Percentiles rank a stretch among this genome's conserved stretches.
Evolutionary conservation across 1,140 invertebrate genomes (phyloP).

Genomic region (Chionoecetes opilio): DNA sequence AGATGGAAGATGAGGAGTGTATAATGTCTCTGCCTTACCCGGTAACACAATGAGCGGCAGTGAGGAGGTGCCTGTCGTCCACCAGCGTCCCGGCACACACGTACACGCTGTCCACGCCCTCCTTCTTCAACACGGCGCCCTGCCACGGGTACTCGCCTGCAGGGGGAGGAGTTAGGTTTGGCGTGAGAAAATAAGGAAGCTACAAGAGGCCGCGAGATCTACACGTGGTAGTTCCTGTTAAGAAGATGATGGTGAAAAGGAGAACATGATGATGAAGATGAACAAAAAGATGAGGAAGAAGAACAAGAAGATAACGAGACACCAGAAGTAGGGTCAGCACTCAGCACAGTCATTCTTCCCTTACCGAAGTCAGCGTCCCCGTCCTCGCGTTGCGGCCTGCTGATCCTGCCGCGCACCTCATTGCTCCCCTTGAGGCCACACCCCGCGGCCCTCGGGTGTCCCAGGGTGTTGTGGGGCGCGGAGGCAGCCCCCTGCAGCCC

Average conservation of each 20-base stretch:
- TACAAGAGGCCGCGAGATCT: too few relatives aligned
- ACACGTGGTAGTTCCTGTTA: too few relatives aligned
- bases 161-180: background rate
- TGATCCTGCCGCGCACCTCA: conserved; percentile 58
- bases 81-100: conserved; percentile 95
- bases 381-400: conserved; percentile 43
- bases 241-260: background rate
- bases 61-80: conserved; percentile 91
- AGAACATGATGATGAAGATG: background rate
- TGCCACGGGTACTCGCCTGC: conserved; percentile 95
- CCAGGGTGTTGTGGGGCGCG: conserved; percentile 48
- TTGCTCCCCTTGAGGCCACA: conserved; percentile 48
- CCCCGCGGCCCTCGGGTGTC: background rate
- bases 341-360: background rate
- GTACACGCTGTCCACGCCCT: conserved; percentile 94
- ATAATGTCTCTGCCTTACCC: conserved; percentile 88
- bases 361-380: conserved; percentile 76
- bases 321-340: background rate
- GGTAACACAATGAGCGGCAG: conserved; percentile 96
- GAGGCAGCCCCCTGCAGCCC: conserved; percentile 38
- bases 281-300: background rate
- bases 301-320: background rate
- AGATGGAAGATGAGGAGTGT: background rate
- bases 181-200: too few relatives aligned
- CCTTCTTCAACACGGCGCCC: conserved; percentile 95